Percentiles rank a stretch among this genome's conserved stretches.
These are phyloP conservation scores for Scaeva pyrastri DNA, from an alignment of 2,888 invertebrate genomes.

Conservation along the genomic window DNA sequence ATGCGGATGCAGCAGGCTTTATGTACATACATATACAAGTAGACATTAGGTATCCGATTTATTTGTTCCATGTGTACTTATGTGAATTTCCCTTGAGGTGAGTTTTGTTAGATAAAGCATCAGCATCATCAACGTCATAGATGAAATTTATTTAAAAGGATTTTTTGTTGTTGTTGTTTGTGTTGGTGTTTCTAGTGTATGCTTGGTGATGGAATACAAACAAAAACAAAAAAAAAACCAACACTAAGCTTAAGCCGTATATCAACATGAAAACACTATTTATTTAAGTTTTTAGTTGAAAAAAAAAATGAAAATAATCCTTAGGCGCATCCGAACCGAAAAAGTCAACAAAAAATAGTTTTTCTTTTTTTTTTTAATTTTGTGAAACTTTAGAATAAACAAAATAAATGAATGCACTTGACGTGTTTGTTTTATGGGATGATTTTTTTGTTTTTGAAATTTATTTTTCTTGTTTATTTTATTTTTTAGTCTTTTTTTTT, in stretches of 20 bases:
- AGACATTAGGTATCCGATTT: no score
- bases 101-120: neutral
- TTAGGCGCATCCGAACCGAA: constrained; percentile 37
- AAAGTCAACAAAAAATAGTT: constrained; percentile 36
- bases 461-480: neutral
- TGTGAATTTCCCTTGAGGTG: constrained; percentile 1
- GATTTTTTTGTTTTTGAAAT: neutral
- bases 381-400: constrained; percentile 3
- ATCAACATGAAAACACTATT: neutral
- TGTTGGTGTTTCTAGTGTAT: neutral
- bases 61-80: neutral
- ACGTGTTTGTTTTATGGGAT: constrained; percentile 2
- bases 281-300: neutral
- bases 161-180: constrained; percentile 34
- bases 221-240: neutral
- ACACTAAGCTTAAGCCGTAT: neutral
- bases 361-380: neutral
- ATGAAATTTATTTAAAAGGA: constrained; percentile 16
- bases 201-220: constrained; percentile 60
- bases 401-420: constrained; percentile 7
- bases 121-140: neutral
- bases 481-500: no score
- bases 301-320: constrained; percentile 30
- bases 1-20: neutral
- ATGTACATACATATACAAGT: no score